Evolutionary conservation across 2,888 invertebrate species (phyloP).

Genomic region (Napeogenes inachia): DNA sequence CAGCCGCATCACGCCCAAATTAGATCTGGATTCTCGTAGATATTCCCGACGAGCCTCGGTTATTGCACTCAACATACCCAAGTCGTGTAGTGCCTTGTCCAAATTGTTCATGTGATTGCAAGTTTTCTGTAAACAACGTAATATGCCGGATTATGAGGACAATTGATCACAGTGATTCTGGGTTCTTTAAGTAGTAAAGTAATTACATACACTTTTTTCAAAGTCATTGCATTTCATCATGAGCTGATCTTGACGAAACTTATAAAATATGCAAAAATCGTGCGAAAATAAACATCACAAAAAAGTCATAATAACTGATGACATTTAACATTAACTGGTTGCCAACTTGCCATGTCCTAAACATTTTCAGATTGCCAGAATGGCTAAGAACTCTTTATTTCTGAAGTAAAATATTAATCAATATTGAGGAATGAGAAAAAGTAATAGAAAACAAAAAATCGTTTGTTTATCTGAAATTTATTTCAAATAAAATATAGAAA

Average conservation of each 20-base stretch:
- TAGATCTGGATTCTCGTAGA: conserved; percentile 70
- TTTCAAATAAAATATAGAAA: too few relatives aligned
- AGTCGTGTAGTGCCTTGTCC: conserved; percentile 78
- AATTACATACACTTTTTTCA: conserved; percentile 53
- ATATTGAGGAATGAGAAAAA: background rate
- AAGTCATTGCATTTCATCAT: conserved; percentile 68
- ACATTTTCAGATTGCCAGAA: conserved; percentile 13
- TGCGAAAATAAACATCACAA: conserved; percentile 75
- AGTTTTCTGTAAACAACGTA: conserved; percentile 65
- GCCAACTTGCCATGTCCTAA: conserved; percentile 15
- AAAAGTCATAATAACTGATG: conserved; percentile 63
- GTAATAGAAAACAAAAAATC: background rate
- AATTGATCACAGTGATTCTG: conserved; percentile 2
- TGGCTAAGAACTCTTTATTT: background rate
- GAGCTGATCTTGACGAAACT: conserved; percentile 44
- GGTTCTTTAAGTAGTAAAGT: conserved; percentile 18
- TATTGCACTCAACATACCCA: conserved; percentile 79
- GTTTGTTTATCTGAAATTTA: background rate
- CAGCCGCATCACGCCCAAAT: conserved; percentile 72
- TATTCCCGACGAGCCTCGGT: conserved; percentile 78
- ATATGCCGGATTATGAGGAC: conserved; percentile 25
- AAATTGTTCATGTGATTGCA: conserved; percentile 71
- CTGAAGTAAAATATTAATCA: background rate
- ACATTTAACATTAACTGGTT: conserved; percentile 20
- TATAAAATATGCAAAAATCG: conserved; percentile 53